Percentiles rank a stretch among this genome's conserved stretches.
phyloP scores from a whole-genome alignment of 2,797 vertebrate genomes.

The Leucoraja ocellata region DNA sequence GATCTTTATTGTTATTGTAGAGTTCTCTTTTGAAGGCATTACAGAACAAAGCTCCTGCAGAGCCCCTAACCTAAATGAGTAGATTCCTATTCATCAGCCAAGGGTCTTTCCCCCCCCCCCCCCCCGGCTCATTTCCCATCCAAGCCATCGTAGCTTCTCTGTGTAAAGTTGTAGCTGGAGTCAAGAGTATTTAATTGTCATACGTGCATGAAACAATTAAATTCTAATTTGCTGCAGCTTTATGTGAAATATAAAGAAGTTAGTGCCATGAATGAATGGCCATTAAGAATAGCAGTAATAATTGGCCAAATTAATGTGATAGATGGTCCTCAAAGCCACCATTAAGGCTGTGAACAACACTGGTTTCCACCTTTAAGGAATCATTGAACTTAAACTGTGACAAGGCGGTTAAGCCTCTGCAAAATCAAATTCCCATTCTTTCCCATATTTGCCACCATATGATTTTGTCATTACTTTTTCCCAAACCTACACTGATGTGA shows the following conservation, averaged over 20 bases:
- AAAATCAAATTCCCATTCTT: not conserved
- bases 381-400: not conserved
- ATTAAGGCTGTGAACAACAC: not conserved
- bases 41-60: slow-evolving; percentile 7
- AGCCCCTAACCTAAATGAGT: not conserved
- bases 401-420: not conserved
- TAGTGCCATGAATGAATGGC: not conserved
- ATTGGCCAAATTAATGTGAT: not conserved
- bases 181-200: too few species aligned
- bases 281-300: not conserved
- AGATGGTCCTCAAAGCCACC: not conserved
- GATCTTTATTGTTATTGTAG: not conserved
- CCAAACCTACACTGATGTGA: too few species aligned
- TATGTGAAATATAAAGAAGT: not conserved
- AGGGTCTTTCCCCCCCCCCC: not conserved
- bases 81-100: too few species aligned
- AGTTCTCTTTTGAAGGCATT: slow-evolving; percentile 18
- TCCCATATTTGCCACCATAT: not conserved
- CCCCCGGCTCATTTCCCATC: not conserved
- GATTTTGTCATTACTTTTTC: not conserved
- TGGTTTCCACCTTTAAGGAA: not conserved
- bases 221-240: too few species aligned
- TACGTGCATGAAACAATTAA: too few species aligned
- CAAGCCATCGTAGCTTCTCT: not conserved
- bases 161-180: not conserved